A percentile compares a stretch with the other conserved stretches of the same genome.
phyloP scores from a whole-genome alignment of 2,113 vertebrate species.

The Charadrius vociferus region DNA sequence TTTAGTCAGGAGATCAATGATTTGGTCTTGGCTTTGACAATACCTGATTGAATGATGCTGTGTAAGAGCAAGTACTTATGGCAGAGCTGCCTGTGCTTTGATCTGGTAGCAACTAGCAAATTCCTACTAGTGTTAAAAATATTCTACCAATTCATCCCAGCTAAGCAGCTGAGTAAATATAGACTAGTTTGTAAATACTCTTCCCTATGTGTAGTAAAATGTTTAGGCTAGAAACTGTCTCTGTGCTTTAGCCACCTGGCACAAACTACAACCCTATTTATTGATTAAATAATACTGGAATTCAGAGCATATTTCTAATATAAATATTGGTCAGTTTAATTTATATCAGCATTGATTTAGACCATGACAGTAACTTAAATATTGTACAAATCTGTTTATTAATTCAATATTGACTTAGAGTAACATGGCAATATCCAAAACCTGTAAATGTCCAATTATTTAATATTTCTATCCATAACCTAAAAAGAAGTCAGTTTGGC shows the following conservation, averaged over 20 bases:
- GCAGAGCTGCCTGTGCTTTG: neutral
- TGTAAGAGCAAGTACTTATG: neutral
- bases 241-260: neutral
- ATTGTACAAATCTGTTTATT: neutral
- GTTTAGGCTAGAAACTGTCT: neutral
- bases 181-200: neutral
- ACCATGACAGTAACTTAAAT: neutral
- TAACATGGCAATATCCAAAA: neutral
- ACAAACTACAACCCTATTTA: neutral
- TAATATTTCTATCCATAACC: neutral
- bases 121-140: neutral
- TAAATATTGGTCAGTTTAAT: constrained; percentile 3
- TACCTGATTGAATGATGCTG: neutral
- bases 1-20: neutral
- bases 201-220: neutral
- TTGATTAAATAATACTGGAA: neutral
- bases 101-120: neutral
- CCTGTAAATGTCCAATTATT: neutral
- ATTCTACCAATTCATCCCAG: neutral
- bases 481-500: neutral
- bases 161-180: neutral
- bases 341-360: constrained; percentile 12
- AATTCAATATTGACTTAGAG: neutral
- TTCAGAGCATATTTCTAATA: neutral
- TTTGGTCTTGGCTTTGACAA: neutral